Conservation (phyloP, 2,888 invertebrate species). For the Cosmia pyralina region DNA sequence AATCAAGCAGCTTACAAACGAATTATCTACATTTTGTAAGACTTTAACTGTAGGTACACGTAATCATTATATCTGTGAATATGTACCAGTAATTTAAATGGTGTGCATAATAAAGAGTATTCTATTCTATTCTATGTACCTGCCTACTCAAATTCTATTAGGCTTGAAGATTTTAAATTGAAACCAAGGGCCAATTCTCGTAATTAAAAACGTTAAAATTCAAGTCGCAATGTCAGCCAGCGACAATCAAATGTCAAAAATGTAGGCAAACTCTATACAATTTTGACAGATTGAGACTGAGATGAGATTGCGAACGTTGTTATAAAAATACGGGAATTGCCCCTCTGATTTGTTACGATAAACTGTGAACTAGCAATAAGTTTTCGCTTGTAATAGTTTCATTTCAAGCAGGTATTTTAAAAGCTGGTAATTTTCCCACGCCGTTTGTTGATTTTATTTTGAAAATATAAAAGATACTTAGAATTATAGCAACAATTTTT, state of each 20-base stretch:
- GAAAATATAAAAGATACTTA: not conserved
- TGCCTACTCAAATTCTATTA: not conserved
- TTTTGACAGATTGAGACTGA: too few species aligned
- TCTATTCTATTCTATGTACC: too few species aligned
- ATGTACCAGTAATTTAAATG: too few species aligned
- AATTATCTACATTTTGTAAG: not conserved
- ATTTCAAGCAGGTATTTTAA: conserved; percentile 18
- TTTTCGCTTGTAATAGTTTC: not conserved
- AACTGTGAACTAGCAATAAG: conserved; percentile 3
- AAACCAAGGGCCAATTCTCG: too few species aligned
- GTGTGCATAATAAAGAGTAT: too few species aligned
- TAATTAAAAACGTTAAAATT: too few species aligned
- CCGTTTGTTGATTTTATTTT: conserved; percentile 17
- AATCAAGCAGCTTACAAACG: not conserved
- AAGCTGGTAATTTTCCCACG: conserved; percentile 34
- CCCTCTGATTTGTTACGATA: conserved; percentile 32
- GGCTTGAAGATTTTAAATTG: not conserved
- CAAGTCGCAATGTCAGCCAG: too few species aligned
- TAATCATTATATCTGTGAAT: not conserved
- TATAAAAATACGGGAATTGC: too few species aligned
- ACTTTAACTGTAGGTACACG: too few species aligned
- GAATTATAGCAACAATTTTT: not conserved
- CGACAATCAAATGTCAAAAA: too few species aligned
- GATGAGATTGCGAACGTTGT: too few species aligned
- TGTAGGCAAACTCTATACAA: too few species aligned